A percentile compares a stretch with the other conserved stretches of the same genome.
Conservation (phyloP, 1,140 invertebrate genomes). For the Caenorhabditis briggsae region DNA sequence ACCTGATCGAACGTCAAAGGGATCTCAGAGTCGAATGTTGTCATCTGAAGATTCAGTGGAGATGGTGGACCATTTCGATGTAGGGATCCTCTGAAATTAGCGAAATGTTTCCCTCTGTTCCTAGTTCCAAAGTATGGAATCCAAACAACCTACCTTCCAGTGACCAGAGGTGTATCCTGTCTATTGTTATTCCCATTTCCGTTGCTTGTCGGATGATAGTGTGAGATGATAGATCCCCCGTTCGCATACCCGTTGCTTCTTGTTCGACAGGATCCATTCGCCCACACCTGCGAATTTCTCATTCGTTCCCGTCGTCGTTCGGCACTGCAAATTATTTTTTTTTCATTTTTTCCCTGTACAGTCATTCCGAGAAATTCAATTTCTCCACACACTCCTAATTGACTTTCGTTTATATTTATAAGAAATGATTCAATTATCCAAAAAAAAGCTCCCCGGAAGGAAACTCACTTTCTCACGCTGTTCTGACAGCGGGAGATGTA, state of each 20-base stretch:
- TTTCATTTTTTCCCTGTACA: not conserved
- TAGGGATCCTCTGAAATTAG: constrained; percentile 34
- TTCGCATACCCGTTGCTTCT: constrained; percentile 55
- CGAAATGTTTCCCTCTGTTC: not conserved
- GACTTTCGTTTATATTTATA: not conserved
- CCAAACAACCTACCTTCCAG: constrained; percentile 26
- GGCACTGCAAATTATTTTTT: constrained; percentile 29
- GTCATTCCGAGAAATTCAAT: not conserved
- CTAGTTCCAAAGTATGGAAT: not conserved
- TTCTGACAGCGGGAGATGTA: constrained; percentile 74
- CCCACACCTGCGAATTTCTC: constrained; percentile 59
- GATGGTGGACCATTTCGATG: constrained; percentile 59
- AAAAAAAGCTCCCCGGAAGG: not conserved
- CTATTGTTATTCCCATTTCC: constrained; percentile 42
- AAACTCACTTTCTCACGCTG: constrained; percentile 59
- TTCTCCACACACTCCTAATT: not conserved
- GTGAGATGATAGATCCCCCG: constrained; percentile 51
- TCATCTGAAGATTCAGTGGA: constrained; percentile 62
- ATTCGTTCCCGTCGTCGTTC: constrained; percentile 57
- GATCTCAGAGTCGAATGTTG: constrained; percentile 59
- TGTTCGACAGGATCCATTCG: constrained; percentile 57
- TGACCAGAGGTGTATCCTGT: constrained; percentile 23
- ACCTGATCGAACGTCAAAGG: constrained; percentile 63
- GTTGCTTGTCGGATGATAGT: constrained; percentile 49
- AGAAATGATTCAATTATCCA: not conserved